Conservation (phyloP, 2,113 vertebrate species). For the Vulpes vulpes region DNA sequence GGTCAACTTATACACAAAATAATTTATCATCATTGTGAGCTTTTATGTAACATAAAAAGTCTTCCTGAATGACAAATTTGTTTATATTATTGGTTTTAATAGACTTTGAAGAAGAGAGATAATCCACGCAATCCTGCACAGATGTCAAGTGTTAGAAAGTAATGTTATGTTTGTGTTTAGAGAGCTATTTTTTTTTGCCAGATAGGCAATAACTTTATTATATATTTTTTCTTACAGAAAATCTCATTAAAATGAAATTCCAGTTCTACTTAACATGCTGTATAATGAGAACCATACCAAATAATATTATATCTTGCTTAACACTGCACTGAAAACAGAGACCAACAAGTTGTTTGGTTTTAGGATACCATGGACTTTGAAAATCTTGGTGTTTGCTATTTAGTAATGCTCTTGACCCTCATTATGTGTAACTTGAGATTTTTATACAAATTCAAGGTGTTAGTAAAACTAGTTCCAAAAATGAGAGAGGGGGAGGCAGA, state of each 20-base stretch:
- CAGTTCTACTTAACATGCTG: not conserved
- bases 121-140: not conserved
- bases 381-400: not conserved
- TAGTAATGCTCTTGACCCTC: not conserved
- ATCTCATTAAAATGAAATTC: slow-evolving; percentile 40
- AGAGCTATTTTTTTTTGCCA: slow-evolving; percentile 44
- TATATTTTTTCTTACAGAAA: slow-evolving; percentile 35
- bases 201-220: slow-evolving; percentile 51
- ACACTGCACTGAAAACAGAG: slow-evolving; percentile 37
- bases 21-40: not conserved
- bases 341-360: not conserved
- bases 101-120: slow-evolving; percentile 14
- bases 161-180: slow-evolving; percentile 24
- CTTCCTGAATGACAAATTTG: not conserved
- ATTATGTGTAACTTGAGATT: not conserved
- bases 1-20: not conserved
- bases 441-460: not conserved
- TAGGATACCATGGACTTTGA: not conserved
- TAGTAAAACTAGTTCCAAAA: not conserved
- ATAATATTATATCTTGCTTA: not conserved
- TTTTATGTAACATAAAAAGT: slow-evolving; percentile 14
- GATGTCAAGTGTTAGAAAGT: slow-evolving; percentile 28
- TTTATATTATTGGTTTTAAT: slow-evolving; percentile 7
- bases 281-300: not conserved
- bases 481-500: not conserved